A percentile compares a stretch with the other conserved stretches of the same genome.
These are phyloP conservation scores for Zonitis immaculata DNA, from an alignment of 2,888 invertebrate genomes.

Conservation along the genomic window DNA sequence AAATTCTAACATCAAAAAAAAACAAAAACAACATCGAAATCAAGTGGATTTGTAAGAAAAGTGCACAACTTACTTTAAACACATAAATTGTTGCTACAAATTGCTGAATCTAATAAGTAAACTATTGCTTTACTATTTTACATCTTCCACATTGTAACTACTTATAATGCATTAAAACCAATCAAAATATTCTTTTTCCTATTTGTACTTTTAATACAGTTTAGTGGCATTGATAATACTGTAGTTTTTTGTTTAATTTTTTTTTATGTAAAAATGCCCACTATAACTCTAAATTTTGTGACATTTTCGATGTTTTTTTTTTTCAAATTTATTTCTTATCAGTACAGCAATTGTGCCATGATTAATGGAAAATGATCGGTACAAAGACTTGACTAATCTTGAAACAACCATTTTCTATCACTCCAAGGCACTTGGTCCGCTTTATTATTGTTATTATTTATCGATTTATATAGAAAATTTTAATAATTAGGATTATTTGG, in stretches of 20 bases:
- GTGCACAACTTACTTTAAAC: too few relatives aligned
- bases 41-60: too few relatives aligned
- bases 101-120: too few relatives aligned
- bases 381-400: not conserved
- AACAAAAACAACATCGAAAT: too few relatives aligned
- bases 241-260: too few relatives aligned
- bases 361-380: not conserved
- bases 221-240: constrained; percentile 3
- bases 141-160: too few relatives aligned
- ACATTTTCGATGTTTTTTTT: not conserved
- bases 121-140: too few relatives aligned
- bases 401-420: not conserved
- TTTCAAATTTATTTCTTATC: not conserved
- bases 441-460: not conserved
- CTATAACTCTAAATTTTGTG: not conserved
- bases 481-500: not conserved
- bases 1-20: too few relatives aligned
- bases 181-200: not conserved
- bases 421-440: not conserved
- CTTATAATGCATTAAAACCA: not conserved
- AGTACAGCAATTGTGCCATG: not conserved
- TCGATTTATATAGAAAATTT: too few relatives aligned
- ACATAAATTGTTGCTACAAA: too few relatives aligned
- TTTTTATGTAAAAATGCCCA: too few relatives aligned
- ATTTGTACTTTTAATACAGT: constrained; percentile 5